Evolutionary conservation across 2,113 vertebrate genomes (phyloP).

Genomic region (Colossoma macropomum): DNA sequence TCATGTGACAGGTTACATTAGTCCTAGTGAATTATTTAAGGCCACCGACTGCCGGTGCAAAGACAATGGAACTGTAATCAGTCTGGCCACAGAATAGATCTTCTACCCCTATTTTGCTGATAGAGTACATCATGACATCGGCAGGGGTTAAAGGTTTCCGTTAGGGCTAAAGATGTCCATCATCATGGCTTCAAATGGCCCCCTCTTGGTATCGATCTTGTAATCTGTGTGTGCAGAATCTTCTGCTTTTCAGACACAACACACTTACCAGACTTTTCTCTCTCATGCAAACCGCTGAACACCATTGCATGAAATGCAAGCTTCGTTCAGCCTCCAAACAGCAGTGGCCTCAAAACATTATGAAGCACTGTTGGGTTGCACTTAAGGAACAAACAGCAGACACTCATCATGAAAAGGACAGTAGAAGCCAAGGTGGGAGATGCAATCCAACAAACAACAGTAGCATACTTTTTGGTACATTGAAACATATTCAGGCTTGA

Average conservation of each 20-base stretch:
- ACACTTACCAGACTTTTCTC: not conserved
- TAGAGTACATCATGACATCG: not conserved
- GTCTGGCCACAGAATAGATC: not conserved
- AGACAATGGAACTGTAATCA: not conserved
- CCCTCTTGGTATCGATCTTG: not conserved
- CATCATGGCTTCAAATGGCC: not conserved
- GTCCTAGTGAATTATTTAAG: conserved; percentile 18
- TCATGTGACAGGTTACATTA: conserved; percentile 43
- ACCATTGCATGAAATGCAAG: not conserved
- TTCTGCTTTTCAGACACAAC: not conserved
- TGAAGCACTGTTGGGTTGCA: not conserved
- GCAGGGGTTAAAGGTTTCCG: conserved; percentile 7
- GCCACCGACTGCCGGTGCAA: not conserved
- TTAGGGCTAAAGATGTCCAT: not conserved
- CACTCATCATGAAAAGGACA: not conserved
- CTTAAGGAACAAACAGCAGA: not conserved
- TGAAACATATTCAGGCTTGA: no score
- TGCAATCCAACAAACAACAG: no score
- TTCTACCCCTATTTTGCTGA: not conserved
- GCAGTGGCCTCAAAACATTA: not conserved
- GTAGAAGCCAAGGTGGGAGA: not conserved
- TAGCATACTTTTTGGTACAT: no score
- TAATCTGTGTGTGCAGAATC: not conserved
- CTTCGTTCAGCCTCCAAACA: not conserved
- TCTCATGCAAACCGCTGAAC: not conserved